Base-by-base conservation (phyloP, 2,113 vertebrate genomes). In the Rhabdornis inornatus region DNA sequence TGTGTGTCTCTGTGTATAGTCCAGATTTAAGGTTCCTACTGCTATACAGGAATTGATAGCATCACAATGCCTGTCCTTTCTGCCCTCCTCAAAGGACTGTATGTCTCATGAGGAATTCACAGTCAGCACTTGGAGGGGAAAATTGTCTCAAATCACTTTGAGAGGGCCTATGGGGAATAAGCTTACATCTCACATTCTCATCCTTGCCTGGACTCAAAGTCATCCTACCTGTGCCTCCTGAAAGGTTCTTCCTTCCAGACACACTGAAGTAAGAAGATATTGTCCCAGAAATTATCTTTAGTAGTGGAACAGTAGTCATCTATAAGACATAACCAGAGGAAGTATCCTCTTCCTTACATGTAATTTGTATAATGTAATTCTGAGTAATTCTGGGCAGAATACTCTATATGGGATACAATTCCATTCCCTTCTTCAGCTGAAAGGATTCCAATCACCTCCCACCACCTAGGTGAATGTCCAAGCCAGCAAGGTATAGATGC, bases 1-100 rank as follows among this genome's bases (percentile, higher is more conserved):
- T 44, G 35, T 19, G 13, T 59, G 24, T 21, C 14, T 68, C 37
- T 56, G 33, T 44, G 10, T 19, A 1, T 16, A 50, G 15, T 42
- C 27, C n/a, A 37, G 20, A 23, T 85, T 79, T 47, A 40, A 64
- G 20, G 5, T 59, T 87, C 61, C 37, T 37, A 15, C 20, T 59
- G 37, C n/a, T 8, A 1, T 42, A 35, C 2, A 45, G 69, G 24
- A 75, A 39, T 55, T 0, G 0, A 61, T 9, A 47, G 11, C 33
- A 16, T 55, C 69, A 21, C 8, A 24, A 17, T 33, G 14, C 40
- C 30, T 68, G 23, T 64, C 53, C 19, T 76, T 61, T 64, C 63
- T 77, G 39, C 33, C 6, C 15, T 10, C 1, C 6, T 7, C 0
- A 11, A 24, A 23, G 30, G 22, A 10, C 25, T 72, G 16, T 11